A percentile compares a stretch with the other conserved stretches of the same genome.
Evolutionary conservation across 2,113 vertebrate genomes (phyloP).

Genomic region (Phocoena sinus): DNA sequence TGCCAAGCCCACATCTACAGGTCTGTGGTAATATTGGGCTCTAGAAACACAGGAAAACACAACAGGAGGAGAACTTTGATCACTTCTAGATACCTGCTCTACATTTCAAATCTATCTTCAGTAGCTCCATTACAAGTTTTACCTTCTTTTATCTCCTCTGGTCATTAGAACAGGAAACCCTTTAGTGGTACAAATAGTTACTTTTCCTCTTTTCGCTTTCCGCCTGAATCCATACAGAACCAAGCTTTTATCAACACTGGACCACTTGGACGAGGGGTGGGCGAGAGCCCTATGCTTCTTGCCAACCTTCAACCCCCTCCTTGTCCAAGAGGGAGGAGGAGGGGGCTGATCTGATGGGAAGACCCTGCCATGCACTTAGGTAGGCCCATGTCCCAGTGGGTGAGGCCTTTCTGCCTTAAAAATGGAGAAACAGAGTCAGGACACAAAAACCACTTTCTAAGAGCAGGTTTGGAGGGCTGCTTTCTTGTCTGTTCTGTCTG

Average conservation of each 20-base stretch:
- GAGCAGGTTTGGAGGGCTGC: background rate
- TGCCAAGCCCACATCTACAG: background rate
- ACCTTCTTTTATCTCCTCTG: background rate
- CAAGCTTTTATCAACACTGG: background rate
- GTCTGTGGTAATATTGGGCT: background rate
- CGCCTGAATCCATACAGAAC: background rate
- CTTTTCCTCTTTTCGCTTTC: background rate
- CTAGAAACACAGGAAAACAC: background rate
- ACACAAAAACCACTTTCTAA: background rate
- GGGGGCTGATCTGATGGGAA: background rate
- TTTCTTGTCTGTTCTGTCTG: background rate
- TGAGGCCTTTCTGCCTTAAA: background rate
- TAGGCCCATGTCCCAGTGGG: background rate
- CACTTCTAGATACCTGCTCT: background rate
- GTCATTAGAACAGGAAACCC: background rate
- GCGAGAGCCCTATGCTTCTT: background rate
- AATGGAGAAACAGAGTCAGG: background rate
- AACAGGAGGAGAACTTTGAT: accelerated
- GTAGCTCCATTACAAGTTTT: background rate
- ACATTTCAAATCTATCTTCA: background rate
- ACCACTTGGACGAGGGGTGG: background rate
- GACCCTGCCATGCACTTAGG: background rate
- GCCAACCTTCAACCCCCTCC: background rate
- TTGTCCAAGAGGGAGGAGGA: background rate
- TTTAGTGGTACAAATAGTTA: background rate